Evolutionary conservation across 2,888 invertebrate species (phyloP).

Genomic region (Napeogenes sylphis): DNA sequence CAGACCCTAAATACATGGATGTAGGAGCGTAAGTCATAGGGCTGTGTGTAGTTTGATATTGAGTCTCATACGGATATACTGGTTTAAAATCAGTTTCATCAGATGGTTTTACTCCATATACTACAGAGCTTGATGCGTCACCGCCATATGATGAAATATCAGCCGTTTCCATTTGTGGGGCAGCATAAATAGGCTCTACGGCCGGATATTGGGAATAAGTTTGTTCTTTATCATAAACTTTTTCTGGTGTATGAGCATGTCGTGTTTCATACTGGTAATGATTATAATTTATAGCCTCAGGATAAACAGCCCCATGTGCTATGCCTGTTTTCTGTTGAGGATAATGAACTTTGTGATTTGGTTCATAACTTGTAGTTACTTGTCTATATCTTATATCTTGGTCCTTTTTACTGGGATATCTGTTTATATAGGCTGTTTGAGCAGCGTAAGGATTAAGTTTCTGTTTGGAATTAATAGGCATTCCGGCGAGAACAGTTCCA

Average conservation of each 20-base stretch:
- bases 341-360: conserved; percentile 62
- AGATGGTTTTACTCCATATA: conserved; percentile 67
- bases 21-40: conserved; percentile 66
- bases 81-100: conserved; percentile 68
- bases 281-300: conserved; percentile 61
- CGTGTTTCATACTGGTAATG: conserved; percentile 64
- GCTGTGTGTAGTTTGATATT: conserved; percentile 62
- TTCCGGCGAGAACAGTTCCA: conserved; percentile 85
- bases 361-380: conserved; percentile 60
- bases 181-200: conserved; percentile 68
- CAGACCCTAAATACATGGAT: conserved; percentile 69
- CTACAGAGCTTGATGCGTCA: conserved; percentile 60
- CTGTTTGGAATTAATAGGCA: conserved; percentile 75
- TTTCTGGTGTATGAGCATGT: conserved; percentile 64
- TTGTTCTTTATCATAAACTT: conserved; percentile 58
- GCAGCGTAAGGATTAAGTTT: conserved; percentile 68
- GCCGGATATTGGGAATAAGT: conserved; percentile 58
- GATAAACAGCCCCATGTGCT: conserved; percentile 69
- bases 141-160: conserved; percentile 56
- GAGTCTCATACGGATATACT: conserved; percentile 67
- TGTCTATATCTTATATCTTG: conserved; percentile 71
- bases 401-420: conserved; percentile 64
- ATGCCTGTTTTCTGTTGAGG: conserved; percentile 72
- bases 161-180: conserved; percentile 60
- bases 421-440: conserved; percentile 60